Conservation (phyloP, 2,888 invertebrate species). For the Heterodera filipjevi region DNA sequence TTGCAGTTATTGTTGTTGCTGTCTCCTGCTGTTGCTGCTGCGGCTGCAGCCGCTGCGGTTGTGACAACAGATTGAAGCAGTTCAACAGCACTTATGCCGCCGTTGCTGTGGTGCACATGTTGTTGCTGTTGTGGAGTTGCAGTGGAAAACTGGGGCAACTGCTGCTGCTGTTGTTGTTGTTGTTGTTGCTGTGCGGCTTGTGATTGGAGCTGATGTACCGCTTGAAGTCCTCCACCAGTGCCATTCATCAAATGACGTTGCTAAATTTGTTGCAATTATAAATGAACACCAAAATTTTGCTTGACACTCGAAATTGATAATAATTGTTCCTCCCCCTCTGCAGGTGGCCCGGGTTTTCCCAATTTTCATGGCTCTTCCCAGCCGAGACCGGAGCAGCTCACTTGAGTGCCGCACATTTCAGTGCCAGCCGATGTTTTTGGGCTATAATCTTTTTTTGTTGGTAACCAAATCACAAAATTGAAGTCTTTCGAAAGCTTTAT, state of each 20-base stretch:
- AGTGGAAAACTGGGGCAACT: conserved; percentile 22
- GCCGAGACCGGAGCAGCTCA: not conserved
- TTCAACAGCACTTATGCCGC: not conserved
- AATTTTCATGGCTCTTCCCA: too few species aligned
- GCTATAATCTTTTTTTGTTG: too few species aligned
- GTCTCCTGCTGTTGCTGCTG: not conserved
- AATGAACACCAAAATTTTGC: not conserved
- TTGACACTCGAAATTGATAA: too few species aligned
- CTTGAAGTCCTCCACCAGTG: not conserved
- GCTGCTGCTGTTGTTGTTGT: conserved; percentile 29
- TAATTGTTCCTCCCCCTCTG: too few species aligned
- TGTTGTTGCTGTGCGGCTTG: conserved; percentile 19
- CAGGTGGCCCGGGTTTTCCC: too few species aligned
- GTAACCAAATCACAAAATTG: too few species aligned
- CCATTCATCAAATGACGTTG: not conserved
- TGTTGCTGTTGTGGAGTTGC: not conserved
- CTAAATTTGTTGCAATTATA: not conserved
- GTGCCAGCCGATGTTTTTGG: too few species aligned
- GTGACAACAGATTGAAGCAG: conserved; percentile 1
- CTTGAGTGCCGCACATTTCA: too few species aligned
- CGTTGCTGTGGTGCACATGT: too few species aligned
- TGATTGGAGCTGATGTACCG: not conserved
- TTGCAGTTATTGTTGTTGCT: conserved; percentile 23
- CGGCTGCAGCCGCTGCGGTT: conserved; percentile 27
- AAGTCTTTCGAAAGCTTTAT: too few species aligned